Base-by-base conservation (phyloP, 2,888 invertebrate genomes). In the Steinernema scapterisci region DNA sequence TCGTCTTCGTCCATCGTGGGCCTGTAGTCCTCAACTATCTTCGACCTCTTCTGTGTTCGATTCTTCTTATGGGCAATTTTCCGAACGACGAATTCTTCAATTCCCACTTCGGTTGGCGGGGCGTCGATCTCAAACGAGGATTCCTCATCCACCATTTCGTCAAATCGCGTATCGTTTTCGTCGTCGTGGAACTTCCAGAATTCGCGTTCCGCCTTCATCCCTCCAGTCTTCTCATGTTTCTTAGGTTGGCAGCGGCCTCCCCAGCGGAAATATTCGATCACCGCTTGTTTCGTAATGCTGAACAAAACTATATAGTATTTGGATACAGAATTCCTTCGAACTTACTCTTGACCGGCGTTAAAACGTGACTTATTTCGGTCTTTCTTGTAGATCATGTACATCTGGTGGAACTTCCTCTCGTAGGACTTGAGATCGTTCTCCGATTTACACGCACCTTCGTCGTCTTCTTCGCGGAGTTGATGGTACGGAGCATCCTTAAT, bases 341-440 rank as follows among this genome's bases (percentile, higher is more conserved):
- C 63, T 63, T 31, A 63, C 63, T 63, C 63, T 25, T 63, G 63
- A 13, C 27, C 11, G 16, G 63, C 27, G 63, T 63, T 63, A 16
- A 63, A 31, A 16, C 31, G 27, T 27, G 63, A 27, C 31, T 63
- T 63, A 3, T 13, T 38, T 27, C 63, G 16, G 31, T 63, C 63
- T 31, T 38, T 63, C 19, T 38, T 27, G 31, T n/a, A 13, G 3
- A 63, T 16, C 16, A 16, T 16, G 63, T 63, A 63, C 7, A 19
- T 19, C n/a, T 31, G 38, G 31, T 63, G 63, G 63, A 63, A 38
- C 16, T 27, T 25, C 11, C 63, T 9, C 27, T 63, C 63, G 63
- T 63, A 27, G 31, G 27, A 31, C 19, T 63, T 63, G 16, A 31
- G 9, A 27, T 63, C 63, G 5, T 63, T 16, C 16, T 63, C 63